Evolutionary conservation across 37 sponge, comb jelly and placozoan species (phyloP).

Genomic region (Axinella damicornis): DNA sequence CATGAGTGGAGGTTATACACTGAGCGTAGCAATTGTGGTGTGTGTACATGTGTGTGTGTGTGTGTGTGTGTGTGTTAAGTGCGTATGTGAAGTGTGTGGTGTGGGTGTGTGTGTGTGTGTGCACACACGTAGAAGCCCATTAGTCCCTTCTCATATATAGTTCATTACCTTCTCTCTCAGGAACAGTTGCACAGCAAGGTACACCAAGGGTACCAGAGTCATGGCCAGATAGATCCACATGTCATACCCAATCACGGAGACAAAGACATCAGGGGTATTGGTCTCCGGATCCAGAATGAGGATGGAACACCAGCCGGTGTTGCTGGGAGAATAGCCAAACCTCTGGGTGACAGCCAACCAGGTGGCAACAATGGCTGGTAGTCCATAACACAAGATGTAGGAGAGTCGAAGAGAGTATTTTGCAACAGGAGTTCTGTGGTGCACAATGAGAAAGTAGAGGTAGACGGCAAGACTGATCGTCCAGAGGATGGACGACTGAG

Average conservation of each 20-base stretch:
- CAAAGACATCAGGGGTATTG: constrained; percentile 1
- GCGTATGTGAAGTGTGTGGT: background rate
- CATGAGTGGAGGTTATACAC: background rate
- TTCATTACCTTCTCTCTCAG: constrained; percentile 9
- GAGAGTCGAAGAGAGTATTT: background rate
- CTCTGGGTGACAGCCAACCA: constrained; percentile 41
- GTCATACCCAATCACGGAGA: constrained; percentile 51
- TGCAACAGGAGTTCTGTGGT: background rate
- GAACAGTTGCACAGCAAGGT: constrained; percentile 31
- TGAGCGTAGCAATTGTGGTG: too few relatives aligned
- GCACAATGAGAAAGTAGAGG: constrained; percentile 35
- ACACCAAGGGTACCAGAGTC: constrained; percentile 49
- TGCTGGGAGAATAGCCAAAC: constrained; percentile 67
- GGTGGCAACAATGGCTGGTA: constrained; percentile 40
- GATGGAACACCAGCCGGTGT: constrained; percentile 78
- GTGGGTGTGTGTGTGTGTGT: background rate
- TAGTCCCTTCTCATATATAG: too few relatives aligned
- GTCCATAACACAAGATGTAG: constrained; percentile 49
- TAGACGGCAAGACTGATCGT: constrained; percentile 62
- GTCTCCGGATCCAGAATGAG: background rate
- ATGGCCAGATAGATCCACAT: constrained; percentile 69
- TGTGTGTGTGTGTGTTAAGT: background rate
- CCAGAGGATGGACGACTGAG: constrained; percentile 70
- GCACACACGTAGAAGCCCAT: too few relatives aligned
- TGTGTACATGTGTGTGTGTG: background rate